Conservation (phyloP, 2,797 vertebrate genomes). For the Spea hammondii region DNA sequence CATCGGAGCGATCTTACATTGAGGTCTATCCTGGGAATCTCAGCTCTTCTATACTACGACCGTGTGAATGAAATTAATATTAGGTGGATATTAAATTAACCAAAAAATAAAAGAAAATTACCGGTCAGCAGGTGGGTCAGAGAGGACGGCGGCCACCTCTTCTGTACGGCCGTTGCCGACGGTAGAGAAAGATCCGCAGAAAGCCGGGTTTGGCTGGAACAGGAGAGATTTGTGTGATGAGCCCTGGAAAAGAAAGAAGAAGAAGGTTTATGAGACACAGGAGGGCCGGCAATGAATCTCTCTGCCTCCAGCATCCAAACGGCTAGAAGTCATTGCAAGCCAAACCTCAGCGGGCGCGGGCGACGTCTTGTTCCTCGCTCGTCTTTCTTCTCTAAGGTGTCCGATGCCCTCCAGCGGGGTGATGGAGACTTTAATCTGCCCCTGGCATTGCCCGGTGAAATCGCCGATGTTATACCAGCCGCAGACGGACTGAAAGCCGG, state of each 20-base stretch:
- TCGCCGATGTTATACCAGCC: conserved; percentile 97
- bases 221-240: not conserved
- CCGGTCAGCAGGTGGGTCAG: not conserved
- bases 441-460: conserved; percentile 88
- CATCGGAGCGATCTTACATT: too few relatives aligned
- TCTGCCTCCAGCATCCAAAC: too few relatives aligned
- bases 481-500: conserved; percentile 87
- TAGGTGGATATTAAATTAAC: not conserved
- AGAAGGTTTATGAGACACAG: not conserved
- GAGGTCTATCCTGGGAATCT: too few relatives aligned
- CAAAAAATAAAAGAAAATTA: not conserved
- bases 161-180: not conserved
- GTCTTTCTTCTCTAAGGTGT: conserved; percentile 73
- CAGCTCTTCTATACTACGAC: too few relatives aligned
- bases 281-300: too few relatives aligned
- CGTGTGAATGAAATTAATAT: too few relatives aligned
- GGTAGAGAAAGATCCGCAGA: conserved; percentile 2
- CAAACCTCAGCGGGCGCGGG: not conserved
- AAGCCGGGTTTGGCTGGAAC: not conserved
- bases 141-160: not conserved
- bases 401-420: conserved; percentile 78
- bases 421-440: conserved; percentile 91
- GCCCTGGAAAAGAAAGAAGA: not conserved
- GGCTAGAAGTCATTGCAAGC: too few relatives aligned
- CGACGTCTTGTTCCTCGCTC: conserved; percentile 59